Conservation (phyloP, 2,113 vertebrate genomes). For the Barnardius zonarius region DNA sequence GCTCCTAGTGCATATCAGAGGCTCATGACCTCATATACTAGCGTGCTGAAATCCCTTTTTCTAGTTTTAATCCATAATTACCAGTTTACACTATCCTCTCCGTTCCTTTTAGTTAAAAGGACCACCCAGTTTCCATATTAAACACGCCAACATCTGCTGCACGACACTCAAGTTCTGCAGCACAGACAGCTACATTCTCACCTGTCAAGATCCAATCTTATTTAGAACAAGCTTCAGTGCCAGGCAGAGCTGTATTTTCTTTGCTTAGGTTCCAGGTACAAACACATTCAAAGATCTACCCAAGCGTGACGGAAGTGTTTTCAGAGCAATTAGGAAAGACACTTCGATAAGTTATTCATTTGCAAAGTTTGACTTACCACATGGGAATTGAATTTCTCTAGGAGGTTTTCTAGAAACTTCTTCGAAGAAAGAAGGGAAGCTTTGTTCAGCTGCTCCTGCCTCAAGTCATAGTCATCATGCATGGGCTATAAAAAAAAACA, state of each 20-base stretch:
- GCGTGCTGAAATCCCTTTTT: not conserved
- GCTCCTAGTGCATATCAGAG: not conserved
- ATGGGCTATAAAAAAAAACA: slow-evolving; percentile 82
- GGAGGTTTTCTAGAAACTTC: slow-evolving; percentile 97
- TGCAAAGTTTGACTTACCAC: slow-evolving; percentile 81
- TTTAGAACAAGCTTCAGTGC: not conserved
- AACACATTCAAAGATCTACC: not conserved
- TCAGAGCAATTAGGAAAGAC: not conserved
- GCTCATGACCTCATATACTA: not conserved
- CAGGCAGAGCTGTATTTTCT: not conserved
- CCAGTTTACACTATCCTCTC: rapidly evolving
- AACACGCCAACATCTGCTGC: not conserved
- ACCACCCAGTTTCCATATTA: not conserved
- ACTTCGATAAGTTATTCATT: not conserved
- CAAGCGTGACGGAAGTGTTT: not conserved
- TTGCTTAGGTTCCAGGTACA: not conserved
- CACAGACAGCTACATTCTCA: not conserved
- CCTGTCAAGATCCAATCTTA: not conserved
- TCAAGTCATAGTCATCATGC: slow-evolving; percentile 98
- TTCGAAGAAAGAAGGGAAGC: slow-evolving; percentile 97
- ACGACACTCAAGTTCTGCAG: not conserved
- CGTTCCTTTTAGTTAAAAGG: not conserved
- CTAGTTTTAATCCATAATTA: not conserved
- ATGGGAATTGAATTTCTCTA: slow-evolving; percentile 98
- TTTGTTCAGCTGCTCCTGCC: slow-evolving; percentile 98